These are phyloP conservation scores for Drosophila fuyamai DNA, from an alignment of 1,140 invertebrate genomes.

Conservation along the genomic window DNA sequence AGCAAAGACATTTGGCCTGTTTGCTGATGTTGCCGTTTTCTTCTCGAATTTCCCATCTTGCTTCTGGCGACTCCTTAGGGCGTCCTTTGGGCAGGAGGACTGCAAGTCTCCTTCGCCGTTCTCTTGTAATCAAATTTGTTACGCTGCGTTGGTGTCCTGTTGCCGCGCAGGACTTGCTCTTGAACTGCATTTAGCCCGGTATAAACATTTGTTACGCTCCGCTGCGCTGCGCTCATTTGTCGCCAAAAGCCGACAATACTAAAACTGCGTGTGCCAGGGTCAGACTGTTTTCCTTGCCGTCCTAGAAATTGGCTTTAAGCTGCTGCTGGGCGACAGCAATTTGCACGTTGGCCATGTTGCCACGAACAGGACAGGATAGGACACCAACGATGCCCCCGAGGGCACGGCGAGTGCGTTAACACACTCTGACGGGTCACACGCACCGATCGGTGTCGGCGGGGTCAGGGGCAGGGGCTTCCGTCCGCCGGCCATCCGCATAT, in stretches of 20 bases:
- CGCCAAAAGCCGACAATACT: slow-evolving; percentile 43
- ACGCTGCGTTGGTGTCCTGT: slow-evolving; percentile 55
- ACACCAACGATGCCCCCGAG: slow-evolving; percentile 50
- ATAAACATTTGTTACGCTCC: slow-evolving; percentile 46
- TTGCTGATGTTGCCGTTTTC: slow-evolving; percentile 67
- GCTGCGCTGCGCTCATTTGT: slow-evolving; percentile 74
- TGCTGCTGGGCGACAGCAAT: slow-evolving; percentile 24
- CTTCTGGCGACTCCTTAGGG: slow-evolving; percentile 51
- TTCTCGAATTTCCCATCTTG: background rate
- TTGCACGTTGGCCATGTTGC: slow-evolving; percentile 45
- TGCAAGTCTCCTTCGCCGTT: background rate
- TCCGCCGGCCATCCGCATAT: slow-evolving; percentile 4
- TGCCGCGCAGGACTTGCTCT: slow-evolving; percentile 17
- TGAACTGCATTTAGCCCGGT: slow-evolving; percentile 28
- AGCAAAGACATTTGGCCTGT: slow-evolving; percentile 50
- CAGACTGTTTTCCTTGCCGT: slow-evolving; percentile 12
- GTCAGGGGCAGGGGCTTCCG: slow-evolving; percentile 7
- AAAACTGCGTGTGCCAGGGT: slow-evolving; percentile 22
- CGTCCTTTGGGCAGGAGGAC: slow-evolving; percentile 22
- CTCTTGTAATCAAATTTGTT: slow-evolving; percentile 74
- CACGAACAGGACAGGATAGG: slow-evolving; percentile 2
- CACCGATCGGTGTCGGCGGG: slow-evolving; percentile 12
- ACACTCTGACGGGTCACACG: slow-evolving; percentile 36
- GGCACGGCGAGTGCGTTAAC: slow-evolving; percentile 46
- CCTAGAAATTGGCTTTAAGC: slow-evolving; percentile 48